Conservation (phyloP, 2,888 invertebrate genomes). For the Sycophila texana region DNA sequence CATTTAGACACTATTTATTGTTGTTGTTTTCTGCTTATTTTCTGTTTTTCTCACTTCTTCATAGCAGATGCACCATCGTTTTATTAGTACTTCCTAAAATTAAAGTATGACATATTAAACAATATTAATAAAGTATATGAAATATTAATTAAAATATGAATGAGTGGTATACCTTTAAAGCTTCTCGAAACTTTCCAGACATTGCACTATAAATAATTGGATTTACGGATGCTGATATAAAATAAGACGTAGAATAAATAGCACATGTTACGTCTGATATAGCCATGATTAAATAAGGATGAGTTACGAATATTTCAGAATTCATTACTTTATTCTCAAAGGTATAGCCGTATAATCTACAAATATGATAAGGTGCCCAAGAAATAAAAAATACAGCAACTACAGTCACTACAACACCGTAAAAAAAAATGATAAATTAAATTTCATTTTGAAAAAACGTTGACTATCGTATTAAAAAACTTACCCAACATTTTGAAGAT, state of each 20-base stretch:
- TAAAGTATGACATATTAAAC: no score
- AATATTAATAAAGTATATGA: no score
- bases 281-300: no score
- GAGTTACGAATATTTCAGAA: neutral
- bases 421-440: neutral
- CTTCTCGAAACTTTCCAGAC: conserved; percentile 24
- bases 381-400: conserved; percentile 24
- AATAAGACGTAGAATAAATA: neutral
- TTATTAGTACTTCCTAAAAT: neutral
- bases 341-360: neutral
- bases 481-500: conserved; percentile 17
- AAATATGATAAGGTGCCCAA: conserved; percentile 16
- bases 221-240: conserved; percentile 6
- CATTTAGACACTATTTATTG: no score
- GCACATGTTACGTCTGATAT: no score
- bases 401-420: neutral
- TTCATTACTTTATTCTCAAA: no score
- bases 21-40: no score
- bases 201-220: conserved; percentile 22
- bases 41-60: no score
- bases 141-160: no score
- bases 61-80: no score
- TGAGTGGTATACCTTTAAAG: neutral
- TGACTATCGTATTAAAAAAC: neutral
- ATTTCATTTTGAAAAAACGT: no score